phyloP scores from a whole-genome alignment of 2,113 vertebrate genomes.

The Cromileptes altivelis region DNA sequence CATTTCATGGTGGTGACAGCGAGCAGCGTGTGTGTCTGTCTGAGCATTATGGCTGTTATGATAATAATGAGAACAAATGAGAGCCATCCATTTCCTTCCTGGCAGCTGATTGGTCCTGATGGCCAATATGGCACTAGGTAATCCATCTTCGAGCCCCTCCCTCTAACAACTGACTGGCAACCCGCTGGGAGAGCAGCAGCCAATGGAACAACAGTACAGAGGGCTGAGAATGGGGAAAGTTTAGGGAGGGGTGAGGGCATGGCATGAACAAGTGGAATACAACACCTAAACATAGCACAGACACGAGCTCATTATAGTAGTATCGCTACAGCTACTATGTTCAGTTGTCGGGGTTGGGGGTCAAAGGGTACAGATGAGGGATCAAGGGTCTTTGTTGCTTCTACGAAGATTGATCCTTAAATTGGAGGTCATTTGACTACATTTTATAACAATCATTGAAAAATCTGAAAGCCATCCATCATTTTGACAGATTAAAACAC shows the following conservation, averaged over 20 bases:
- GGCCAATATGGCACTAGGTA: slow-evolving; percentile 95
- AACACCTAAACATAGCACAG: background rate
- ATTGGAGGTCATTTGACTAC: too few species aligned
- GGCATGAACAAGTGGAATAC: background rate
- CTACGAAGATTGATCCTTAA: too few species aligned
- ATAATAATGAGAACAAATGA: slow-evolving; percentile 99
- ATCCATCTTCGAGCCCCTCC: slow-evolving; percentile 95
- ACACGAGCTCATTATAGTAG: background rate
- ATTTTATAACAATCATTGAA: too few species aligned
- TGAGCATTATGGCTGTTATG: slow-evolving; percentile 89
- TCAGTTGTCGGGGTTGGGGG: too few species aligned
- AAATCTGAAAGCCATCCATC: too few species aligned
- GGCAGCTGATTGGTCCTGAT: slow-evolving; percentile 96
- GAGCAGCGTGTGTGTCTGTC: slow-evolving; percentile 95
- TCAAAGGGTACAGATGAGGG: too few species aligned
- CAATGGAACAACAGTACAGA: slow-evolving; percentile 87
- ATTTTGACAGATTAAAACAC: too few species aligned
- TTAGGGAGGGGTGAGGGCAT: background rate
- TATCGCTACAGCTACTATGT: background rate
- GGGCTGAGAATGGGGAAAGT: too few species aligned
- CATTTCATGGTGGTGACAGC: slow-evolving; percentile 94
- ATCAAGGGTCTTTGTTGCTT: too few species aligned
- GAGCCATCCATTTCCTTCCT: slow-evolving; percentile 98
- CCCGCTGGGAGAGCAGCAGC: slow-evolving; percentile 88
- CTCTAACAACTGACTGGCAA: slow-evolving; percentile 87